Evolutionary conservation across 1,140 invertebrate genomes (phyloP), one percentile per base, ranked within the genome.

Genomic region (Reticulitermes speratus): DNA sequence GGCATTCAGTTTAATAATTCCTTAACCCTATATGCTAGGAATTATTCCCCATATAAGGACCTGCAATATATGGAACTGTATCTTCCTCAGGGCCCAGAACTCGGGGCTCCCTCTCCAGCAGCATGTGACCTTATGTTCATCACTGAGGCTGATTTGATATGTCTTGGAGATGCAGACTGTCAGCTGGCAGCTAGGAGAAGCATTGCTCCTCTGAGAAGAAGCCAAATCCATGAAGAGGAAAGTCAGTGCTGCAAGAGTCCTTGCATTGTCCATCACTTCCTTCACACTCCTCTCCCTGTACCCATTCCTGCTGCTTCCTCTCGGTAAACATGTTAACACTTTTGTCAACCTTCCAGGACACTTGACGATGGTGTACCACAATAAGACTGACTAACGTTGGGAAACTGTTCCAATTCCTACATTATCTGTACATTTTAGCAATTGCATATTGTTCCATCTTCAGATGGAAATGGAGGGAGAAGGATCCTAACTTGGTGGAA

Each of bases 61-160:
- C 19, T n/a, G 21, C 21, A 14, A 23, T 21, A 8, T 65, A 12
- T 16, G 16, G 8, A 25, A n/a, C n/a, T 30, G 1, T 83, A 12
- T 19, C 44, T 11, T 14, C 14, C 7, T 23, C 83, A 86, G 85
- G 85, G 85, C 16, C 85, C 85, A 12, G 75, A 44, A 44, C n/a
- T 86, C 8, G 85, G 85, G 2, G 85, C 85, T 25, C 75, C 85
- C 25, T 82, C 85, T 30, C 32, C 65, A n/a, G 38, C 38, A 3
- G 85, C 85, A 38, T 86, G 85, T 75, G 85, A 86, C 75, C 23
- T 75, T 23, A 65, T 86, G 44, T 86, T 86, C 75, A 45, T 75
- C 3, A 65, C 44, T 19, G 85, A 86, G 65, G 85, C 85, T 30
- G 45, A 23, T 3, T 19, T 55, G 44, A 52, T 45, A 2, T 84